These are phyloP conservation scores for Naso thynnoides DNA, from an alignment of 2,797 vertebrate species.

Conservation along the genomic window DNA sequence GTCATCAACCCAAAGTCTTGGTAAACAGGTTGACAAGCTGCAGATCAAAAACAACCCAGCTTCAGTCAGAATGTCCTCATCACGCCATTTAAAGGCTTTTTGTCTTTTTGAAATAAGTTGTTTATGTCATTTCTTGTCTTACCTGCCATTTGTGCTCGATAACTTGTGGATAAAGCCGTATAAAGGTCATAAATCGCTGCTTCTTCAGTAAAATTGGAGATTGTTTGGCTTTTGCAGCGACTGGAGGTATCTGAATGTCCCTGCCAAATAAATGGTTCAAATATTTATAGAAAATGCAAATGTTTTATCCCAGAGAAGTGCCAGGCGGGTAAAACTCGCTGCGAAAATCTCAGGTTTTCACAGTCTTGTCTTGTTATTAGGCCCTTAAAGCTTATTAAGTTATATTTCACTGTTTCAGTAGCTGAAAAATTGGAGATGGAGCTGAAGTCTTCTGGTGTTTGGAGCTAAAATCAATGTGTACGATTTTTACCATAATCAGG, in stretches of 20 bases:
- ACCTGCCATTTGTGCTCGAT: background rate
- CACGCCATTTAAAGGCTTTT: background rate
- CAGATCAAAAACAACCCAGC: slow-evolving; percentile 5
- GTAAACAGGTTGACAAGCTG: slow-evolving; percentile 51
- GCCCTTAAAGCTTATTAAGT: background rate
- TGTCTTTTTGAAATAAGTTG: background rate
- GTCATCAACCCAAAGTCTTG: slow-evolving; percentile 7
- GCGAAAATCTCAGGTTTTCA: background rate
- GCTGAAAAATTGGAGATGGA: background rate
- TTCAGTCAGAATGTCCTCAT: background rate
- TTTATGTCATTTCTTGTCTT: background rate
- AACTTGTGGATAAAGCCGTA: background rate
- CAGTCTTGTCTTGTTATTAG: background rate
- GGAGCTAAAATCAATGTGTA: background rate
- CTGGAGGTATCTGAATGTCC: background rate
- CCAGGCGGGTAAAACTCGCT: background rate
- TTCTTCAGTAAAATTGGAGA: background rate
- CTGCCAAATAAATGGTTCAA: slow-evolving; percentile 11
- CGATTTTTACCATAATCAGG: background rate
- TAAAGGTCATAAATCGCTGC: background rate
- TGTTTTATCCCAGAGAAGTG: slow-evolving; percentile 26
- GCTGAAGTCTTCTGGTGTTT: too few species aligned
- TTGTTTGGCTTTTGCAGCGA: background rate
- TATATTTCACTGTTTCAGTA: background rate
- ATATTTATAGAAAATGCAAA: slow-evolving; percentile 35